A percentile compares a stretch with the other conserved stretches of the same genome.
Evolutionary conservation across 2,797 vertebrate species (phyloP).

Genomic region (Spheniscus humboldti): DNA sequence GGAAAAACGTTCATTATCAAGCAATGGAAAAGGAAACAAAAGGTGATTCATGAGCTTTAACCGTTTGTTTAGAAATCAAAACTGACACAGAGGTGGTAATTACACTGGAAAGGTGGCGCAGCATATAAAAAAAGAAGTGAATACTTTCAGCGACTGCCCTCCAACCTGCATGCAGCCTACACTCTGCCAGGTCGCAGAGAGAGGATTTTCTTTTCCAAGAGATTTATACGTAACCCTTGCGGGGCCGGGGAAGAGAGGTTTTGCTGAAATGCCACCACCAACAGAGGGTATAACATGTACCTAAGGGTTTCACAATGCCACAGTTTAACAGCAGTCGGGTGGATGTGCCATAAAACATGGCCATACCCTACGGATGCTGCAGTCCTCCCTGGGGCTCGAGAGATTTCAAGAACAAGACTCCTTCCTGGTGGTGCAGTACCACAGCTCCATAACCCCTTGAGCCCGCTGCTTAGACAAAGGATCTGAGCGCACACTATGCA

Average conservation of each 20-base stretch:
- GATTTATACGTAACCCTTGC: background rate
- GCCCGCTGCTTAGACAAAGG: background rate
- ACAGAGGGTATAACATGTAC: rapidly evolving
- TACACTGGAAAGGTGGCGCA: background rate
- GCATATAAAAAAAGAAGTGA: background rate
- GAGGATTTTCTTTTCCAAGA: background rate
- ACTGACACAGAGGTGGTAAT: background rate
- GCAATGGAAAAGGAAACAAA: slow-evolving; percentile 4
- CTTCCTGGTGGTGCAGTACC: background rate
- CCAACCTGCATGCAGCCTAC: background rate
- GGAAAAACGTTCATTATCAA: background rate
- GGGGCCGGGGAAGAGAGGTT: background rate
- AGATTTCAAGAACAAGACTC: background rate
- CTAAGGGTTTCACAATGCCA: background rate
- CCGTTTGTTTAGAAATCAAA: background rate
- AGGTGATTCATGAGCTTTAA: slow-evolving; percentile 9
- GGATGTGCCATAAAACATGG: background rate
- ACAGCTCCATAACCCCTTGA: background rate
- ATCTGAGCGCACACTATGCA: rapidly evolving
- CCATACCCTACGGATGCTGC: background rate
- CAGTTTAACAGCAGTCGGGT: background rate
- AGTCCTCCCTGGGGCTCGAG: rapidly evolving
- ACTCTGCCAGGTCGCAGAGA: background rate
- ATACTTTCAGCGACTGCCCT: background rate
- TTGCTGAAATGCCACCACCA: background rate